Evolutionary conservation across 2,113 vertebrate species (phyloP).

Genomic region (Notarius lentiginosus): DNA sequence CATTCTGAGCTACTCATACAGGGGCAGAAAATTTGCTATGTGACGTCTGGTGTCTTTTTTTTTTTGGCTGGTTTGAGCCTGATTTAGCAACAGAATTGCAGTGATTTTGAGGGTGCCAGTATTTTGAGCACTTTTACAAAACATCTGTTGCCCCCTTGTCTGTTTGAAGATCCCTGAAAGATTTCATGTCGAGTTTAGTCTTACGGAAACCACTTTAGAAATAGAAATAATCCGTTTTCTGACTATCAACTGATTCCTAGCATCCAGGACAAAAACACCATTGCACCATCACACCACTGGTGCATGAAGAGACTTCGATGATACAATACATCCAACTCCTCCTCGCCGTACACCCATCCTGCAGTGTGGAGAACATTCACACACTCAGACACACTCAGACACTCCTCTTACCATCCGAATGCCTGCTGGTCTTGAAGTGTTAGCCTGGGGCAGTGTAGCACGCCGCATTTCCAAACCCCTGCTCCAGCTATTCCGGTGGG

Average conservation of each 20-base stretch:
- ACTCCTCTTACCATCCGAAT: slow-evolving; percentile 64
- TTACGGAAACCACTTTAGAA: background rate
- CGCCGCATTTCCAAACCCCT: slow-evolving; percentile 59
- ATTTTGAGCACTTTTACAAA: too few species aligned
- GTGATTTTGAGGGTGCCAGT: background rate
- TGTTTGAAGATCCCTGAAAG: background rate
- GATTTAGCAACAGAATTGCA: background rate
- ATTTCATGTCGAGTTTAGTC: background rate
- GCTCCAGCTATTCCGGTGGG: slow-evolving; percentile 62
- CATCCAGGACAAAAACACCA: background rate
- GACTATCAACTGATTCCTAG: background rate
- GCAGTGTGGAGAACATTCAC: slow-evolving; percentile 4
- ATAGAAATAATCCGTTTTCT: background rate
- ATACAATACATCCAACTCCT: background rate
- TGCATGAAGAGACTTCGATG: background rate
- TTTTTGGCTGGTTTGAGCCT: too few species aligned
- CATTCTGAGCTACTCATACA: background rate
- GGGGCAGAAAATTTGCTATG: background rate
- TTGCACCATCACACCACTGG: background rate
- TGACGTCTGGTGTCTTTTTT: background rate
- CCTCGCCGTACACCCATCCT: background rate
- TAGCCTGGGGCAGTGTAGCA: slow-evolving; percentile 65
- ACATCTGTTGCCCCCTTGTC: background rate
- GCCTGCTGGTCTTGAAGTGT: slow-evolving; percentile 69
- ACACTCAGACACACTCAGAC: slow-evolving; percentile 41